These are phyloP conservation scores for Neosalanx taihuensis DNA, from an alignment of 2,797 vertebrate genomes.

Conservation along the genomic window DNA sequence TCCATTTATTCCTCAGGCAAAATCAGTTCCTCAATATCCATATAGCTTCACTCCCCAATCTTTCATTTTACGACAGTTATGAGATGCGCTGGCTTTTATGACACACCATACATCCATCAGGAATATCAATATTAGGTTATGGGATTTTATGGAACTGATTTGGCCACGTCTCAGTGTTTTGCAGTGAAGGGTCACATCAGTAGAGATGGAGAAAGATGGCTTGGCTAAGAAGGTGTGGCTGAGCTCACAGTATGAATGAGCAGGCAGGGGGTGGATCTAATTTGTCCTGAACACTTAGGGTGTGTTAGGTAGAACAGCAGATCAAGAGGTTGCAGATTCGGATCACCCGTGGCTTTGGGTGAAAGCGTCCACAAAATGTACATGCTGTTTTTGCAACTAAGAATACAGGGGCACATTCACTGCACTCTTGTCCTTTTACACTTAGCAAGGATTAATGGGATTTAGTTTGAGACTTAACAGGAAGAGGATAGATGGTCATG, in stretches of 20 bases:
- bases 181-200: slow-evolving; percentile 38
- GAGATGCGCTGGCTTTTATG: slow-evolving; percentile 40
- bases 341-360: background rate
- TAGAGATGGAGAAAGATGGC: slow-evolving; percentile 24
- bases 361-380: background rate
- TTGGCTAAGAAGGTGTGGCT: slow-evolving; percentile 33
- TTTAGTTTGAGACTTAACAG: background rate
- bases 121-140: slow-evolving; percentile 51
- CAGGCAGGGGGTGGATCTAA: slow-evolving; percentile 33
- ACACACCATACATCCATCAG: slow-evolving; percentile 41
- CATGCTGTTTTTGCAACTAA: background rate
- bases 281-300: too few species aligned
- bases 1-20: background rate
- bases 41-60: slow-evolving; percentile 3
- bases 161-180: slow-evolving; percentile 21
- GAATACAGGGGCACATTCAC: background rate
- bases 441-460: background rate
- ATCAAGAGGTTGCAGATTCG: too few species aligned
- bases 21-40: background rate
- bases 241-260: slow-evolving; percentile 44
- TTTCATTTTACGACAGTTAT: slow-evolving; percentile 44
- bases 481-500: background rate
- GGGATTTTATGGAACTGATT: slow-evolving; percentile 32
- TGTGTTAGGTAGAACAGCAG: too few species aligned
- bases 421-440: background rate